A percentile compares a stretch with the other conserved stretches of the same genome.
phyloP scores from a whole-genome alignment of 2,797 vertebrate genomes.

The Myotis planiceps region DNA sequence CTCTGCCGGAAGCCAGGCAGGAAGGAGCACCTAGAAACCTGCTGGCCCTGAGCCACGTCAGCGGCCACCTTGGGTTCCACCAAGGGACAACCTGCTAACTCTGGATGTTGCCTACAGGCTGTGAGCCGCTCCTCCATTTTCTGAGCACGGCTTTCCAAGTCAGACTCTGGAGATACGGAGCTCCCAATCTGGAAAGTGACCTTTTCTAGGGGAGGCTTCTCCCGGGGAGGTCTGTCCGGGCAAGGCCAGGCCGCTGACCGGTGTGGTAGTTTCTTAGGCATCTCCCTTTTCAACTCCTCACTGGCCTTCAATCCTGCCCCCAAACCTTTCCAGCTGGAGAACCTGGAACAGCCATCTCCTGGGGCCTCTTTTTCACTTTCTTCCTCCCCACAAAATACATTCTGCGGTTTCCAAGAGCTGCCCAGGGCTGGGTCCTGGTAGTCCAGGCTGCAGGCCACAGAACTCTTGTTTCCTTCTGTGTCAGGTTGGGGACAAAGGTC shows the following conservation, averaged over 20 bases:
- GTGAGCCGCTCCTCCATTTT: constrained; percentile 81
- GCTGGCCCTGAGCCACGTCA: constrained; percentile 36
- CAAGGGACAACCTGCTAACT: constrained; percentile 11
- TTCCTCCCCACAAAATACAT: neutral
- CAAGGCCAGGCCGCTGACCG: constrained; percentile 79
- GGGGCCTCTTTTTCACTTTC: constrained; percentile 55
- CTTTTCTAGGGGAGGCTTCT: constrained; percentile 81
- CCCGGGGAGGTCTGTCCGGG: constrained; percentile 77
- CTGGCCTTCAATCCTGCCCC: constrained; percentile 42
- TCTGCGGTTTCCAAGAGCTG: constrained; percentile 51
- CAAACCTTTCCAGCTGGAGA: constrained; percentile 57
- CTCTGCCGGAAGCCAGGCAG: constrained; percentile 40
- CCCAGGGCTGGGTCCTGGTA: constrained; percentile 2
- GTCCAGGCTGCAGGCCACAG: neutral
- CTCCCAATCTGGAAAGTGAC: constrained; percentile 92
- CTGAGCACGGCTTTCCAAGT: constrained; percentile 84
- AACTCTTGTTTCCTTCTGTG: constrained; percentile 57
- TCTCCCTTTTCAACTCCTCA: neutral
- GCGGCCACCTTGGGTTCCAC: neutral
- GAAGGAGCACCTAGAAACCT: constrained; percentile 45
- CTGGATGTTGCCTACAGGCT: constrained; percentile 57
- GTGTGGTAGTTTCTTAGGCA: constrained; percentile 55
- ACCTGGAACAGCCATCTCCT: neutral
- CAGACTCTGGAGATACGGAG: constrained; percentile 88
- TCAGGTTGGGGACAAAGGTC: constrained; percentile 51